phyloP scores from a whole-genome alignment of 92 coral and sea anemone species.

The Virgularia gustaviana region DNA sequence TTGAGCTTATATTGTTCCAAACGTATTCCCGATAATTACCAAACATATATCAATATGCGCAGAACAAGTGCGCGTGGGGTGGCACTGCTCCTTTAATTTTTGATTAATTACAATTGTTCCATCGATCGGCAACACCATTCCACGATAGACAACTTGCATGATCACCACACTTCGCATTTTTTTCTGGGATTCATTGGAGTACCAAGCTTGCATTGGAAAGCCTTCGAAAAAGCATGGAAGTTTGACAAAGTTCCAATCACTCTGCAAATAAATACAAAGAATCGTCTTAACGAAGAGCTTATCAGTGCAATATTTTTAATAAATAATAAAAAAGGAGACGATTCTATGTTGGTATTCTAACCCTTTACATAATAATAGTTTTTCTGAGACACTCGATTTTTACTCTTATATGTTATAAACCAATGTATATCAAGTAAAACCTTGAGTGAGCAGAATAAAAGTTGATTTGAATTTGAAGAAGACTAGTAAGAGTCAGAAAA shows the following conservation, averaged over 20 bases:
- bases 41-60: not conserved
- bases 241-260: conserved; percentile 96
- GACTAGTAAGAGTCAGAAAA: too few species aligned
- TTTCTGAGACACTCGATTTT: too few species aligned
- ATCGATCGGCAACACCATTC: not conserved
- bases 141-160: not conserved
- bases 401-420: too few species aligned
- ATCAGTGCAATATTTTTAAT: too few species aligned
- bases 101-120: not conserved
- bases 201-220: conserved; percentile 75
- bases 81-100: too few species aligned
- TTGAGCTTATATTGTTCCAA: not conserved
- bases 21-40: not conserved
- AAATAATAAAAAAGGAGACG: too few species aligned
- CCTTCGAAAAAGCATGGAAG: conserved; percentile 78
- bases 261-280: conserved; percentile 47
- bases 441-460: too few species aligned
- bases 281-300: not conserved
- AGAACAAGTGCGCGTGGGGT: too few species aligned
- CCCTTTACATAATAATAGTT: too few species aligned
- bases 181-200: conserved; percentile 85
- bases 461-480: too few species aligned
- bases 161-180: conserved; percentile 97
- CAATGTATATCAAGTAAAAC: too few species aligned
- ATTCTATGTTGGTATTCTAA: too few species aligned